Percentiles rank a stretch among this genome's conserved stretches.
Conservation (phyloP, 2,113 vertebrate genomes). For the Grus americana region DNA sequence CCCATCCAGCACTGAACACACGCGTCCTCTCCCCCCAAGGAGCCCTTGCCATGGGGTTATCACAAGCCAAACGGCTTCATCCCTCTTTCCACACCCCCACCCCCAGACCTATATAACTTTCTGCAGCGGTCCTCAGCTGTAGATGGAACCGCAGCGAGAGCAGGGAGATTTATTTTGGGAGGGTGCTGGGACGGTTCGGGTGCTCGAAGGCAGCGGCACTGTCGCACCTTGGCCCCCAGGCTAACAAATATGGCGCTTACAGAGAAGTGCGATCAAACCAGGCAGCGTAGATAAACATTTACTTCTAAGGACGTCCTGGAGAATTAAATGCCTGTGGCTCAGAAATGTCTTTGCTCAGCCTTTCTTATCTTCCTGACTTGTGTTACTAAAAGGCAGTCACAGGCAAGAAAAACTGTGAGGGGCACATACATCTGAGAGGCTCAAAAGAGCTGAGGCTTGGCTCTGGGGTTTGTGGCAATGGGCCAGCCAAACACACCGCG, state of each 20-base stretch:
- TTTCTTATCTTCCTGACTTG: not conserved
- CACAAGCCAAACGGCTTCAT: fast-evolving
- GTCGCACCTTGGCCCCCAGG: not conserved
- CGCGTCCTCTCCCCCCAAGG: fast-evolving
- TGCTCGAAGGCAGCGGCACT: not conserved
- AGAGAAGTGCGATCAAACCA: not conserved
- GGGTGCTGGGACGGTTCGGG: not conserved
- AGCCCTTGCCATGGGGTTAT: not conserved
- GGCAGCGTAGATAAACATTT: not conserved
- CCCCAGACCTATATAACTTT: not conserved
- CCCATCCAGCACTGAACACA: not conserved
- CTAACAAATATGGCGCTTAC: not conserved
- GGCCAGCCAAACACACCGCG: fast-evolving
- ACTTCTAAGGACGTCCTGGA: not conserved
- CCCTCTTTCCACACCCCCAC: not conserved
- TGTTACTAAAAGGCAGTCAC: not conserved
- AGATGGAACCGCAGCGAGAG: fast-evolving
- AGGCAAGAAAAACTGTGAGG: not conserved
- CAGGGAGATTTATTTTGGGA: not conserved
- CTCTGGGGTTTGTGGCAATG: not conserved
- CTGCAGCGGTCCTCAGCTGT: not conserved
- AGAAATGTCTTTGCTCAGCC: not conserved
- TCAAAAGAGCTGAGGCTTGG: not conserved
- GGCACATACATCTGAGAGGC: not conserved
- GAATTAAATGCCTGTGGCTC: not conserved